Percentiles rank a stretch among this genome's conserved stretches.
Evolutionary conservation across 2,113 vertebrate species (phyloP).

Genomic region (Dromaius novaehollandiae): DNA sequence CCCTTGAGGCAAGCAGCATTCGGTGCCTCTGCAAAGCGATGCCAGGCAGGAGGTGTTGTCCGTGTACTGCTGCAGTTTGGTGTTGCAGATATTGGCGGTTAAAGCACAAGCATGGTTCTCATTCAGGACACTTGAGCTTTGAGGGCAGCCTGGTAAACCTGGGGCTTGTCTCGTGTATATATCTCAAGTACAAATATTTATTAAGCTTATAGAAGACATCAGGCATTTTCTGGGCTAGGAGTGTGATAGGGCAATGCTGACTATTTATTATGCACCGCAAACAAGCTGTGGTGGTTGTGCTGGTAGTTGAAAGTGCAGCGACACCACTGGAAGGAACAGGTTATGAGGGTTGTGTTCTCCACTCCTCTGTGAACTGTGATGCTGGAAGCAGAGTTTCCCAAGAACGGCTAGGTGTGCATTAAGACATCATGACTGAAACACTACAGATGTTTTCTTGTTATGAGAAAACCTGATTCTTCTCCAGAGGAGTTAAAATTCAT

Average conservation of each 20-base stretch:
- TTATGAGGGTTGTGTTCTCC: neutral
- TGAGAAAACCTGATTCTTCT: neutral
- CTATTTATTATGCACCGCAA: neutral
- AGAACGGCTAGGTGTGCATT: neutral
- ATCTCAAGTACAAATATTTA: neutral
- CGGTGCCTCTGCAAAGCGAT: neutral
- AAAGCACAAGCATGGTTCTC: rapidly evolving
- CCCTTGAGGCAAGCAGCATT: neutral
- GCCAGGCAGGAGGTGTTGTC: neutral
- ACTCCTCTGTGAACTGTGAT: neutral
- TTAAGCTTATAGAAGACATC: neutral
- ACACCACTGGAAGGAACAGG: neutral
- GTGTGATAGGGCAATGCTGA: neutral
- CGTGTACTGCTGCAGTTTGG: neutral
- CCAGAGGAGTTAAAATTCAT: neutral
- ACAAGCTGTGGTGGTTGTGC: neutral
- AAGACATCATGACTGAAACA: neutral
- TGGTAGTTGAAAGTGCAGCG: neutral
- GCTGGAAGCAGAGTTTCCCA: neutral
- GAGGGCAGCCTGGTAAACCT: neutral
- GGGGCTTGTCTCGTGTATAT: too few relatives aligned
- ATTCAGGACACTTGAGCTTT: neutral
- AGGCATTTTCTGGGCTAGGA: neutral
- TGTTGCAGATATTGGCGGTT: rapidly evolving
- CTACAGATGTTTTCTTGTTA: neutral